Base-by-base conservation (phyloP, 1,140 invertebrate species). In the Tetragonula clypearis region DNA sequence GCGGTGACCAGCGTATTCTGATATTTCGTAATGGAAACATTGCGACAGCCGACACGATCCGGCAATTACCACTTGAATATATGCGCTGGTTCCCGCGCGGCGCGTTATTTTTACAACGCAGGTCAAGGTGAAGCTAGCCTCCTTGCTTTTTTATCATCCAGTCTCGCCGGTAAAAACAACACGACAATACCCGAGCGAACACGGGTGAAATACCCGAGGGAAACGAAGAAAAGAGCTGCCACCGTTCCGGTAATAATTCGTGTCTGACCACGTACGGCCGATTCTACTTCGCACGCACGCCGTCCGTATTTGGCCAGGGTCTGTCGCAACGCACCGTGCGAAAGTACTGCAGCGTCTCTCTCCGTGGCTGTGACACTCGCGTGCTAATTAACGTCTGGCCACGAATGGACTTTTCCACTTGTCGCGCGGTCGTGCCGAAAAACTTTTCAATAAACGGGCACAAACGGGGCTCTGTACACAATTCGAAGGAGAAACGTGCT, bases 61-160 rank as follows among this genome's bases (percentile, higher is more conserved):
- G 56, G 73, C 56, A 71, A 79, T 78, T 71, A 84, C 8, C 30
- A 12, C 9, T 15, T 8, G 21, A 68, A 30, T 30, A 69, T 49
- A 49, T 8, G 49, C 30, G 26, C 3, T 49, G 41, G 41, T 62
- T 69, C 76, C 23, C 75, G 19, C 35, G 23, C 58, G 55, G 2
- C 41, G 41, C 8, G 49, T 68, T 30, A 49, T 65, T 41, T 55
- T 35, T 19, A 15, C 30, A 41, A 6, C 26, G 8, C n/a, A 30
- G 56, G 82, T 84, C 77, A 84, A 84, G 82, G 82, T 26, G 58
- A 72, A 26, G 12, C n/a, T 15, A 41, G 35, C 15, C 30, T 53
- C 55, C 56, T 68, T 56, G n/a, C 26, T 53, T 41, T 68, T 76
- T 66, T 53, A 5, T 17, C 6, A 56, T 30, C 11, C 35, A 14